These are phyloP conservation scores for Drosophila tropicalis DNA, from an alignment of 1,140 invertebrate species.

Conservation along the genomic window DNA sequence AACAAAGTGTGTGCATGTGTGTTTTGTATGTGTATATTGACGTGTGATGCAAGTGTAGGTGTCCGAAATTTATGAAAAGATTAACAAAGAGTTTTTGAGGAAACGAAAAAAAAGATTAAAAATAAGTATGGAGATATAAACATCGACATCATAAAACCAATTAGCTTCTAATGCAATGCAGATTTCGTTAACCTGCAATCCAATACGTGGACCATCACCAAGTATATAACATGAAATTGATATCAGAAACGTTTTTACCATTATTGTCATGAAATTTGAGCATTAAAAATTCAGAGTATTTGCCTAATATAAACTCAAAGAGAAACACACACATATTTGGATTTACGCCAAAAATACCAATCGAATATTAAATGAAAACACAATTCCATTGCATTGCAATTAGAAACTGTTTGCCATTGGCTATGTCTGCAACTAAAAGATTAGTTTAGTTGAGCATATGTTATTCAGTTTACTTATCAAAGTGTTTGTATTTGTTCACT, in stretches of 20 bases:
- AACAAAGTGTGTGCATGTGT: slow-evolving; percentile 20
- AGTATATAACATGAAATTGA: background rate
- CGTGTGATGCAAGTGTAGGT: slow-evolving; percentile 1
- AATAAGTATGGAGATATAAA: slow-evolving; percentile 40
- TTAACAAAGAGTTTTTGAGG: slow-evolving; percentile 18
- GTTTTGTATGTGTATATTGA: slow-evolving; percentile 4
- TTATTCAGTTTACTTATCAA: background rate
- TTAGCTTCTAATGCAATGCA: slow-evolving; percentile 27
- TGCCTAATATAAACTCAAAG: too few species aligned
- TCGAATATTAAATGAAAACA: slow-evolving; percentile 3
- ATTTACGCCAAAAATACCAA: background rate
- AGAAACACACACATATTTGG: too few species aligned
- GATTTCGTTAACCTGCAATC: background rate
- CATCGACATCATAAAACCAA: slow-evolving; percentile 25
- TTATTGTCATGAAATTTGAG: slow-evolving; percentile 24
- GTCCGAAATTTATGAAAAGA: background rate
- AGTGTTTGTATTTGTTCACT: background rate
- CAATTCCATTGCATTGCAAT: background rate
- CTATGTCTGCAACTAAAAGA: background rate
- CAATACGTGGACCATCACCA: slow-evolving; percentile 24
- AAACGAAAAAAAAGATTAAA: slow-evolving; percentile 34
- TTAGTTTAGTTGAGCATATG: background rate
- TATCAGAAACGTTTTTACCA: background rate
- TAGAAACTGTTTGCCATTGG: background rate
- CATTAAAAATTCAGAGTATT: background rate